A percentile compares a stretch with the other conserved stretches of the same genome.
Evolutionary conservation across 2,888 invertebrate species (phyloP).

Genomic region (Tetragnatha montana): DNA sequence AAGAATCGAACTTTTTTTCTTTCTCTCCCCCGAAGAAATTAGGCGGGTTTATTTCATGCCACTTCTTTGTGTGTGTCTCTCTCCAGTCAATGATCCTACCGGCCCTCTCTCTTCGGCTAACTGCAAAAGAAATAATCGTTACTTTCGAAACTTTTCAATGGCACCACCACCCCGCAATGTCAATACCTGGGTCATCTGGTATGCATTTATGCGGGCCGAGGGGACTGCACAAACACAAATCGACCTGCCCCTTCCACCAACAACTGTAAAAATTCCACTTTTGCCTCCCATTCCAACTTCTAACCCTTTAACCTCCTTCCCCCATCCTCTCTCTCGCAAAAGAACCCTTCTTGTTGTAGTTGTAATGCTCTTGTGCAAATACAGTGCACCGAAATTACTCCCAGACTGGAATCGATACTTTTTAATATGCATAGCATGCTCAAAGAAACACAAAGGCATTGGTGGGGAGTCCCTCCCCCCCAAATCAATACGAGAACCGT

Average conservation of each 20-base stretch:
- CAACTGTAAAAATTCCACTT: slow-evolving; percentile 69
- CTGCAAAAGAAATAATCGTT: slow-evolving; percentile 69
- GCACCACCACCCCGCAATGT: slow-evolving; percentile 41
- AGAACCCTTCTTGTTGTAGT: slow-evolving; percentile 3
- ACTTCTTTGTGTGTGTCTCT: slow-evolving; percentile 18
- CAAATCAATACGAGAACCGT: slow-evolving; percentile 68
- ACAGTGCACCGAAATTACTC: slow-evolving; percentile 72
- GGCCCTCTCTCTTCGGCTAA: slow-evolving; percentile 40
- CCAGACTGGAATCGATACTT: slow-evolving; percentile 73
- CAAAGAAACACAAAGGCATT: slow-evolving; percentile 73
- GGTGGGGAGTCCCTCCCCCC: slow-evolving; percentile 37
- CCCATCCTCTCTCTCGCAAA: slow-evolving; percentile 22
- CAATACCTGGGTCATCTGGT: slow-evolving; percentile 69
- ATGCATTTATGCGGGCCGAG: slow-evolving; percentile 65
- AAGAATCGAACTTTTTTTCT: slow-evolving; percentile 10
- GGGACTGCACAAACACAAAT: slow-evolving; percentile 62
- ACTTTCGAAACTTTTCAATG: slow-evolving; percentile 70
- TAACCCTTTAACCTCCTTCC: slow-evolving; percentile 68
- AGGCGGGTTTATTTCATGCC: slow-evolving; percentile 43
- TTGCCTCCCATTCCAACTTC: slow-evolving; percentile 38
- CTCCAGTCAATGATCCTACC: slow-evolving; percentile 59
- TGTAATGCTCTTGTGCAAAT: slow-evolving; percentile 71
- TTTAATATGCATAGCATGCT: slow-evolving; percentile 74
- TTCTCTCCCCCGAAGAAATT: slow-evolving; percentile 30
- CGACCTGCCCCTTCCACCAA: slow-evolving; percentile 41